These are phyloP conservation scores for Oncorhynchus keta DNA, from an alignment of 2,113 vertebrate species.

Conservation along the genomic window DNA sequence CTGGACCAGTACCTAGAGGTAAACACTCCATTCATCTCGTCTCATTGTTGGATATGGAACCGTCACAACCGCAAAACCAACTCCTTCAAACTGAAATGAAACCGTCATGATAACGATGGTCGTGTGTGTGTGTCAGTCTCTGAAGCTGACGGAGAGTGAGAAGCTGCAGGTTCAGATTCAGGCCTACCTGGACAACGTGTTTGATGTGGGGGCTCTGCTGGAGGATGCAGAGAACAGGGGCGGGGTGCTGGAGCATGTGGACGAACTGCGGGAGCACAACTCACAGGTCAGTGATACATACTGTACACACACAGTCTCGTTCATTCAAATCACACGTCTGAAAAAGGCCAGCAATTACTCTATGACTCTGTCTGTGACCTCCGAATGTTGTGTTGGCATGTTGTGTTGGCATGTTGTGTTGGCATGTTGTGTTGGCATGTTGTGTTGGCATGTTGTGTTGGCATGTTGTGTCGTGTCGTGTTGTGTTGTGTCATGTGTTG, in stretches of 20 bases:
- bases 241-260: slow-evolving; percentile 84
- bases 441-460: neutral
- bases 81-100: neutral
- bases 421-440: no score
- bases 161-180: slow-evolving; percentile 97
- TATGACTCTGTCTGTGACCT: neutral
- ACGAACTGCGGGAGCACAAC: slow-evolving; percentile 86
- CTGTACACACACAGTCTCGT: neutral
- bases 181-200: slow-evolving; percentile 95
- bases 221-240: slow-evolving; percentile 93
- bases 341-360: neutral
- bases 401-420: neutral
- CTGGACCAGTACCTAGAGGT: slow-evolving; percentile 93
- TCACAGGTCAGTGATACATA: slow-evolving; percentile 68
- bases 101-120: neutral
- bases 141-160: slow-evolving; percentile 90
- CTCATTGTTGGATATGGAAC: no score
- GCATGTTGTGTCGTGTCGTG: neutral
- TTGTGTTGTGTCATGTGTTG: neutral
- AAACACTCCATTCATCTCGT: slow-evolving; percentile 23
- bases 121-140: slow-evolving; percentile 66
- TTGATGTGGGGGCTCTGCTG: slow-evolving; percentile 89
- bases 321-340: neutral
- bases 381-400: neutral
- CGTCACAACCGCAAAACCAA: neutral